These are phyloP conservation scores for Netelia melanura DNA, from an alignment of 2,888 invertebrate genomes.

Conservation along the genomic window DNA sequence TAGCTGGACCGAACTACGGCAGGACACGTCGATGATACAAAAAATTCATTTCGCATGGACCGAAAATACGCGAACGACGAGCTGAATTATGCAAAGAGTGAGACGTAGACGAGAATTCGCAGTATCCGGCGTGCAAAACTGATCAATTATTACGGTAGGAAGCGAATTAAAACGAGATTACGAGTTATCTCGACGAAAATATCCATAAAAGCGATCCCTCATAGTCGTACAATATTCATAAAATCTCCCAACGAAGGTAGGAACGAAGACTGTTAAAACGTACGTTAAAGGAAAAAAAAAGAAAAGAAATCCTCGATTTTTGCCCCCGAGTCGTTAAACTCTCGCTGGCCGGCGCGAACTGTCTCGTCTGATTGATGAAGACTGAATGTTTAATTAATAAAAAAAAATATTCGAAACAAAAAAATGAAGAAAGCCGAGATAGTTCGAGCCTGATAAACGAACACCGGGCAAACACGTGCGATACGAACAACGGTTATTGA, in stretches of 20 bases:
- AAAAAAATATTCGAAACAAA: neutral
- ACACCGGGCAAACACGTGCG: neutral
- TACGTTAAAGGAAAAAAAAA: neutral
- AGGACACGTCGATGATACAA: neutral
- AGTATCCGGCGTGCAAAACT: slow-evolving; percentile 4
- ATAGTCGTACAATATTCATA: neutral
- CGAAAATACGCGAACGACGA: slow-evolving; percentile 4
- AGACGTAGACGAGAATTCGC: slow-evolving; percentile 3
- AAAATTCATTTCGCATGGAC: slow-evolving; percentile 1
- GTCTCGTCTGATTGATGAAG: slow-evolving; percentile 44
- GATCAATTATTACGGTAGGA: slow-evolving; percentile 38
- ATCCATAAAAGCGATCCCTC: neutral
- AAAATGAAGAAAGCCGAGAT: neutral
- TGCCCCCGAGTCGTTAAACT: slow-evolving; percentile 41
- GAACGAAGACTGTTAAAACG: neutral
- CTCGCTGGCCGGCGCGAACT: neutral
- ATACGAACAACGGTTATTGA: neutral
- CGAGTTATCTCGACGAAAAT: slow-evolving; percentile 18
- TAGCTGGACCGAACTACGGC: neutral
- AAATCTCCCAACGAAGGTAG: no score
- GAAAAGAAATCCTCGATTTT: neutral
- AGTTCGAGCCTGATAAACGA: neutral
- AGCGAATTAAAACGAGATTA: slow-evolving; percentile 9
- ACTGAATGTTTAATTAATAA: slow-evolving; percentile 13
- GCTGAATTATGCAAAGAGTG: slow-evolving; percentile 38